Evolutionary conservation across 2,113 vertebrate species (phyloP).

Genomic region (Channa argus): DNA sequence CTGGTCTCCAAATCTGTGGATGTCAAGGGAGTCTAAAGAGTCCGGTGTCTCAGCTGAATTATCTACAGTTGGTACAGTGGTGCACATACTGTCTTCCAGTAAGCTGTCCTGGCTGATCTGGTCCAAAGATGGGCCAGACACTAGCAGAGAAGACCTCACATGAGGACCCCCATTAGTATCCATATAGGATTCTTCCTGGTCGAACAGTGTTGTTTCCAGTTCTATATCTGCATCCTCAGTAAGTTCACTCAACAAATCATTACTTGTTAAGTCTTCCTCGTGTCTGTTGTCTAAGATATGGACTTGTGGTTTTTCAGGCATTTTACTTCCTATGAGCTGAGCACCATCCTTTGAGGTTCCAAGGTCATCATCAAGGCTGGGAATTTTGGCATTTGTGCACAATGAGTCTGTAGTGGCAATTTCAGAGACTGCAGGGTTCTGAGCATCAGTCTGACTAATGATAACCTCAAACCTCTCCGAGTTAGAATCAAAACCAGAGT

Average conservation of each 20-base stretch:
- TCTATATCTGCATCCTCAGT: conserved; percentile 76
- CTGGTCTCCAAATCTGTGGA: conserved; percentile 83
- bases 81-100: conserved; percentile 88
- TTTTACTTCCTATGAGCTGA: conserved; percentile 61
- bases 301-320: conserved; percentile 56
- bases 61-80: conserved; percentile 80
- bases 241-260: conserved; percentile 74
- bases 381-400: conserved; percentile 82
- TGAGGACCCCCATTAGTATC: conserved; percentile 51
- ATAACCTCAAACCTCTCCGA: conserved; percentile 67
- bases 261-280: conserved; percentile 74
- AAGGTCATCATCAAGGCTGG: conserved; percentile 66
- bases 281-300: conserved; percentile 56
- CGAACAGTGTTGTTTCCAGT: conserved; percentile 69
- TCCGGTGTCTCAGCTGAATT: conserved; percentile 89
- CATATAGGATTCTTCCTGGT: conserved; percentile 85
- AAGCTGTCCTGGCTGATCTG: conserved; percentile 93
- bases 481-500: conserved; percentile 76
- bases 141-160: conserved; percentile 69
- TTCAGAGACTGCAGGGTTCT: conserved; percentile 51
- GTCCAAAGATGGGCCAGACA: conserved; percentile 86
- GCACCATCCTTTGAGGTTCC: conserved; percentile 50
- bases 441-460: conserved; percentile 60
- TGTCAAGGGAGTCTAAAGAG: conserved; percentile 92
- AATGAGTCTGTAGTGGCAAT: conserved; percentile 69